Evolutionary conservation across 2,113 vertebrate species (phyloP), one percentile per base, ranked within the genome.

Genomic region (Kryptolebias marmoratus): DNA sequence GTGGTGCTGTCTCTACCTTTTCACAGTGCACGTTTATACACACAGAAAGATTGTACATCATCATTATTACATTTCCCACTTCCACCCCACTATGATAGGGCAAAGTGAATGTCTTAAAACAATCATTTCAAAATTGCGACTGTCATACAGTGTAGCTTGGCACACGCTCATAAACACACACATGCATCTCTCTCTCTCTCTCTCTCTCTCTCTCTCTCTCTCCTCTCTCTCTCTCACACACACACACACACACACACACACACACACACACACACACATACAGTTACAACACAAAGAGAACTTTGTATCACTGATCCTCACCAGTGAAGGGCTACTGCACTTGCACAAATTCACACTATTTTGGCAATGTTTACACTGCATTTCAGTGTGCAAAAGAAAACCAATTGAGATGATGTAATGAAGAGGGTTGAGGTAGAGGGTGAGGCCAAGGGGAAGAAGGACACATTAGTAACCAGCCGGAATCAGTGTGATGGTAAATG

Each of bases 21-120:
- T 94, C 93, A 93, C 93, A 93, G 93, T 94, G 94, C 91, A 94
- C 93, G 83, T 93, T 91, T 91, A 92, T 92, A 94, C 90, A 93
- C 91, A 94, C 88, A 93, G 81, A 90, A 82, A 92, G 91, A 94
- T 93, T 94, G 93, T 93, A 94, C 93, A 94, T 93, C 91, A 89
- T 91, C 85, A 75, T 87, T 79, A 76, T 91, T 91, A 92, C 91
- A 93, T 91, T 92, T 93, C 90, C 76, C 80, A 82, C 80, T 89
- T 82, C 78, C 77, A 82, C 85, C 89, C 39, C 84, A 79, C 74
- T 72, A 85, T 82, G 77, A 82, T 45, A 31, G 88, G 77, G 88
- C 79, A 87, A 88, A 90, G 91, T 91, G 78, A 91, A 93, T 88
- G 89, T 88, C 85, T 83, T 74, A 77, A 61, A 93, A 93, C 88